Base-by-base conservation (phyloP, 2,888 invertebrate species). In the Mylabris sibirica region DNA sequence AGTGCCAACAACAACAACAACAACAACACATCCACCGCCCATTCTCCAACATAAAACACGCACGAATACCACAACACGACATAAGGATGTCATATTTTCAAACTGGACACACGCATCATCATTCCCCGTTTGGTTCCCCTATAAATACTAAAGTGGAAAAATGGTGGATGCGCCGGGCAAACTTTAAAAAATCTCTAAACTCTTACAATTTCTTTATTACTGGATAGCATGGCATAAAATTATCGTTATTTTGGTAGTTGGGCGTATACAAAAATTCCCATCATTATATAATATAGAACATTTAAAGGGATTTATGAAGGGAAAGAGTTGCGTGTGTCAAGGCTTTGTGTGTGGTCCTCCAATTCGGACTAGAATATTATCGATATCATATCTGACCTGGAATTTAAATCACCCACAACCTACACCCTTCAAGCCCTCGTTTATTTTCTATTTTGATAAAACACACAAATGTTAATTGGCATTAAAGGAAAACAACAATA, bases 341-440 rank as follows among this genome's bases (percentile, higher is more conserved):
- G 64, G 64, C n/a, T 30, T 68, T 59, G 71, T 71, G 71, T 71
- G 71, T 71, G 71, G 71, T 68, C 71, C 67, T 65, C 65, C 65
- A 60, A 65, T 59, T 63, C 62, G 20, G 11, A 65, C 69, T 65
- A 38, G 60, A 60, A 61, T 68, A 64, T 68, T 64, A 64, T 64
- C 66, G 71, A 71, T 71, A 71, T 68, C 65, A 69, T 71, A 71
- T 71, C 71, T 71, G 66, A 59, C 68, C 69, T 67, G 71, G 71
- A 71, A 71, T 71, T 71, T 59, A 71, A 71, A 71, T 67, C 60
- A 64, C 69, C 71, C 53, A 12, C 38, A n/a, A n/a, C 64, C 63
- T 9, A 2, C 9, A 20, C 17, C 20, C 49, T 20, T n/a, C 41
- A 17, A 44, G n/a, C 41, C 20, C 3, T 22, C 20, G n/a, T n/a